These are phyloP conservation scores for Andricus grossulariae DNA, from an alignment of 1,140 invertebrate species.

Conservation along the genomic window DNA sequence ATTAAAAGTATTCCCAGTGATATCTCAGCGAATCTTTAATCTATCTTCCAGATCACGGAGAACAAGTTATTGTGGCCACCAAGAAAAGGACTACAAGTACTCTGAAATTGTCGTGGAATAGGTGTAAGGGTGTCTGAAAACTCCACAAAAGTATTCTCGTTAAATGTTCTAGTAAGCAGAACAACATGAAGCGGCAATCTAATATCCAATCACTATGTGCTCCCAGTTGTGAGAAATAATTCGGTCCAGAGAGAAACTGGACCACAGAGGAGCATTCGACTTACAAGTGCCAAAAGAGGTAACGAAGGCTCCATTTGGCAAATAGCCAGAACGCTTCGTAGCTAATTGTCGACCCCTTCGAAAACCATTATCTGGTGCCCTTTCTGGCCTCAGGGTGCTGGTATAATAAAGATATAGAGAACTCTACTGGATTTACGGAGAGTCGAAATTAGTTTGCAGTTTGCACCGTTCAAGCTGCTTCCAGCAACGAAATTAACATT, in stretches of 20 bases:
- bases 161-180: too few relatives aligned
- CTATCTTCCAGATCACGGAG: not conserved
- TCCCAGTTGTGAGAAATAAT: not conserved
- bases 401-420: conserved; percentile 35
- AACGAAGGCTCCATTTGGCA: conserved; percentile 56
- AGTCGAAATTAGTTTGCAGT: conserved; percentile 33
- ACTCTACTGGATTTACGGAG: conserved; percentile 34
- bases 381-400: conserved; percentile 49
- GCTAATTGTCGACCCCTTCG: conserved; percentile 71
- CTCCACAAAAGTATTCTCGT: too few relatives aligned
- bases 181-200: too few relatives aligned
- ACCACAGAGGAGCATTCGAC: conserved; percentile 12
- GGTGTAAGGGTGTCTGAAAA: too few relatives aligned
- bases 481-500: not conserved
- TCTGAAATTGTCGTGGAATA: too few relatives aligned
- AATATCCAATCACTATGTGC: too few relatives aligned
- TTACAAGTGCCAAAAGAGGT: conserved; percentile 29
- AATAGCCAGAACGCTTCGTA: conserved; percentile 60
- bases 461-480: not conserved
- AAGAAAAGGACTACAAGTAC: too few relatives aligned
- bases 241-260: not conserved
- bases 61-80: not conserved
- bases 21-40: not conserved
- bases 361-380: conserved; percentile 68
- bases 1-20: not conserved